Base-by-base conservation (phyloP, 1,140 invertebrate species). In the Sitophilus oryzae region DNA sequence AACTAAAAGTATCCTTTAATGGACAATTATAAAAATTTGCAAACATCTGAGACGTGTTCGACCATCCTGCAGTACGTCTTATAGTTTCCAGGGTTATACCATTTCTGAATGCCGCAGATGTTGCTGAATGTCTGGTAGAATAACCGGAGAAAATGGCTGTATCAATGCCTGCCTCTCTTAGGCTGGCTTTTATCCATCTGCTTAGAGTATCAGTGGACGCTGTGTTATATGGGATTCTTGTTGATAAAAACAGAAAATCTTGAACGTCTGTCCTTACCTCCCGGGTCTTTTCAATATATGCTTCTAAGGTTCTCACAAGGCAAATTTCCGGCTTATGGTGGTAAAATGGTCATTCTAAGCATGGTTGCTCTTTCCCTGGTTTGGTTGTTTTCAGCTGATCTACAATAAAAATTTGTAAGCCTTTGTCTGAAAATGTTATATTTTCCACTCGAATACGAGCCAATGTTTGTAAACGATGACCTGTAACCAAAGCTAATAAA, bases 21-120 rank as follows among this genome's bases (percentile, higher is more conserved):
- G 55, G 58, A 19, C 42, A 20, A 37, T 62, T 62, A 45, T 64
- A 62, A 34, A 60, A 56, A 5, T 15, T 42, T 1, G 56, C 59
- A 23, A 64, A 64, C 2, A 15, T 30, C 37, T 48, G 8, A 10
- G 55, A 64, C 2, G 42, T 43, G 19, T 43, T 19, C 15, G 58
- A 53, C 62, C 62, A 64, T 15, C 62, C 62, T 18, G 58, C 60
- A 18, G 62, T 47, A 8, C 51, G 56, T 19, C 37, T 35, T 3
- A 64, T 62, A n/a, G 41, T 35, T n/a, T 62, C 54, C 9, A 55
- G 30, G 42, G 38, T 44, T 6, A 58, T 37, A 14, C 60, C 58
- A 15, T 35, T 15, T 4, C 51, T 45, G 21, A 15, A 42, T 14
- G 62, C 60, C 1, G 58, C 58, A 2, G 62, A 64, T 42, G 60